Conservation (phyloP, 2,113 vertebrate genomes). For the Calidris pygmaea region DNA sequence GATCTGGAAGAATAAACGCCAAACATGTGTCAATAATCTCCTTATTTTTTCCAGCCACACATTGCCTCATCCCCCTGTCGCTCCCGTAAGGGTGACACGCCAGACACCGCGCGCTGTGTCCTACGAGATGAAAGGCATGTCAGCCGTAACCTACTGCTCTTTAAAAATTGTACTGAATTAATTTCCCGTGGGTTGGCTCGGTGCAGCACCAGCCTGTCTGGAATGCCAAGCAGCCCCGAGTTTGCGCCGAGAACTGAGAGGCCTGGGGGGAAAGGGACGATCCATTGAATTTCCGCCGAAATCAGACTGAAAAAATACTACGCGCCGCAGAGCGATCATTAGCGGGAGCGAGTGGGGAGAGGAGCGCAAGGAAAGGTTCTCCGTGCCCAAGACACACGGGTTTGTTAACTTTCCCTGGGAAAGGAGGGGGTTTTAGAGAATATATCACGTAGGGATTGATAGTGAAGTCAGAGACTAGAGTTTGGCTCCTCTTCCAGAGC, state of each 20-base stretch:
- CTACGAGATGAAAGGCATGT: background rate
- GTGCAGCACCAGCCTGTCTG: background rate
- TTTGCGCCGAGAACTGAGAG: background rate
- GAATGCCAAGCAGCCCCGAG: slow-evolving; percentile 35
- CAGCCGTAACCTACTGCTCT: background rate
- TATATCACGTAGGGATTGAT: background rate
- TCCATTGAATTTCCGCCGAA: background rate
- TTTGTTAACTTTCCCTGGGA: background rate
- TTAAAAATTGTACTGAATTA: background rate
- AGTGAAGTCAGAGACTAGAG: background rate
- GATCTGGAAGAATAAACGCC: background rate
- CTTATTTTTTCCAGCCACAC: background rate
- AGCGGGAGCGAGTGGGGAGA: background rate
- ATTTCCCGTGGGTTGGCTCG: background rate
- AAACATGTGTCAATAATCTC: background rate
- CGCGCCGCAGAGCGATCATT: background rate
- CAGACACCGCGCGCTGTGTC: background rate
- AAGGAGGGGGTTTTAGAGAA: background rate
- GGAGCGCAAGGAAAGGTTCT: background rate
- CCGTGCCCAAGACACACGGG: background rate
- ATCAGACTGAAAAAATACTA: background rate
- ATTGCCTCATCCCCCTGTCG: background rate
- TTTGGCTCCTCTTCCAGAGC: background rate
- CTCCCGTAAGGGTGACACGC: background rate
- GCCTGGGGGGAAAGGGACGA: background rate